phyloP scores from a whole-genome alignment of 2,113 vertebrate species.

The Heloderma charlesbogerti region DNA sequence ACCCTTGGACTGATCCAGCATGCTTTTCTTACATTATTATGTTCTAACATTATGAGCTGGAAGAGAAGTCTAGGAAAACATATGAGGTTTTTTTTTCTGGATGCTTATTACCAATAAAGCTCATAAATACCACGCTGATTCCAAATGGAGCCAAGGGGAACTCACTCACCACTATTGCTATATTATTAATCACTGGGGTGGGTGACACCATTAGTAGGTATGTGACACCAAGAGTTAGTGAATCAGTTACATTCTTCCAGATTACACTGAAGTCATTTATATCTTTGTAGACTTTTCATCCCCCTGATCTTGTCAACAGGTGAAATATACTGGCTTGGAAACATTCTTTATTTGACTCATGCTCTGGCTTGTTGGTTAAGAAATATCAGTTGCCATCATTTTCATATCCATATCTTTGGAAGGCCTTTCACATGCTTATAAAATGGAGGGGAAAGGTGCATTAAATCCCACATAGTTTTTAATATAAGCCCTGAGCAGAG shows the following conservation, averaged over 20 bases:
- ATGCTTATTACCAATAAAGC: neutral
- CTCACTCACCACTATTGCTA: neutral
- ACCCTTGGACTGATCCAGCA: too few relatives aligned
- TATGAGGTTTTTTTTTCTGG: neutral
- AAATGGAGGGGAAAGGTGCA: slow-evolving; percentile 21
- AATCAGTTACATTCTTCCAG: slow-evolving; percentile 53
- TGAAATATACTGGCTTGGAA: slow-evolving; percentile 51
- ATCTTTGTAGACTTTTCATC: slow-evolving; percentile 67
- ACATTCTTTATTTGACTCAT: slow-evolving; percentile 67
- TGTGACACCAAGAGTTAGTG: slow-evolving; percentile 54
- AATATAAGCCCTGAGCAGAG: neutral
- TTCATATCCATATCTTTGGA: slow-evolving; percentile 44
- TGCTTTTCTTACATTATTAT: too few relatives aligned
- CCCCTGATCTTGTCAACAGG: slow-evolving; percentile 65
- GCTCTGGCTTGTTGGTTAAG: slow-evolving; percentile 29
- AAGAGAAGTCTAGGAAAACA: neutral
- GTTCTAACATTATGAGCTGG: neutral
- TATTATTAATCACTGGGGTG: neutral
- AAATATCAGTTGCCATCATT: slow-evolving; percentile 51
- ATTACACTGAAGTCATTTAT: slow-evolving; percentile 62
- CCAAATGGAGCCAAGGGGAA: neutral
- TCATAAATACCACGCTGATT: neutral
- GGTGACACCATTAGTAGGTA: slow-evolving; percentile 34
- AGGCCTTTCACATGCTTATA: slow-evolving; percentile 1
- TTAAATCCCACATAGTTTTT: neutral